These are phyloP conservation scores for Seriola dumerili DNA, from an alignment of 2,113 vertebrate genomes.

Conservation along the genomic window DNA sequence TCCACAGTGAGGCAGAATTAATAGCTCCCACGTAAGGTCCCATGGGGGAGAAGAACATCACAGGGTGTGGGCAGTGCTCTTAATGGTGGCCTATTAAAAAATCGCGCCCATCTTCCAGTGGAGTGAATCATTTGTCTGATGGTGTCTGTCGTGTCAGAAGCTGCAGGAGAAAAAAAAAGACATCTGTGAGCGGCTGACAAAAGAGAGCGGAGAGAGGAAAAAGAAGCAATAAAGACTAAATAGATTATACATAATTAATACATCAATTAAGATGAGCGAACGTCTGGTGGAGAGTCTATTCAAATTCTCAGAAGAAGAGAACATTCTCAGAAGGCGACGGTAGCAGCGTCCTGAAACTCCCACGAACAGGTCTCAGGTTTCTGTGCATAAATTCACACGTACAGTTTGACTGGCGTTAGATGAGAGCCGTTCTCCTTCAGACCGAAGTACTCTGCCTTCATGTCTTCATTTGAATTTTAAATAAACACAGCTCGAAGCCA, in stretches of 20 bases:
- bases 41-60: slow-evolving; percentile 25
- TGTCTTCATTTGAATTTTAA: slow-evolving; percentile 10
- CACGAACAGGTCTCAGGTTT: not conserved
- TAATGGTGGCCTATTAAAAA: slow-evolving; percentile 56
- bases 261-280: slow-evolving; percentile 10
- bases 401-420: not conserved
- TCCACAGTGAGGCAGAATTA: slow-evolving; percentile 23
- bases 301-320: not conserved
- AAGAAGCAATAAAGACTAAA: not conserved
- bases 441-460: not conserved
- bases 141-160: slow-evolving; percentile 21
- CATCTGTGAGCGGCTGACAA: slow-evolving; percentile 6
- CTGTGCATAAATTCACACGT: slow-evolving; percentile 25
- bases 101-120: not conserved
- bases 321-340: not conserved
- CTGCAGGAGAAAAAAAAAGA: not conserved
- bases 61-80: slow-evolving; percentile 44
- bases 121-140: slow-evolving; percentile 49
- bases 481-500: not conserved
- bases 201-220: not conserved
- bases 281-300: not conserved
- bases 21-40: slow-evolving; percentile 42
- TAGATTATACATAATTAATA: slow-evolving; percentile 25
- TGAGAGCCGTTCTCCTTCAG: not conserved
- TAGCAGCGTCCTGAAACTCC: not conserved